Conservation (phyloP, 2,888 invertebrate genomes). For the Rotaria macrura region DNA sequence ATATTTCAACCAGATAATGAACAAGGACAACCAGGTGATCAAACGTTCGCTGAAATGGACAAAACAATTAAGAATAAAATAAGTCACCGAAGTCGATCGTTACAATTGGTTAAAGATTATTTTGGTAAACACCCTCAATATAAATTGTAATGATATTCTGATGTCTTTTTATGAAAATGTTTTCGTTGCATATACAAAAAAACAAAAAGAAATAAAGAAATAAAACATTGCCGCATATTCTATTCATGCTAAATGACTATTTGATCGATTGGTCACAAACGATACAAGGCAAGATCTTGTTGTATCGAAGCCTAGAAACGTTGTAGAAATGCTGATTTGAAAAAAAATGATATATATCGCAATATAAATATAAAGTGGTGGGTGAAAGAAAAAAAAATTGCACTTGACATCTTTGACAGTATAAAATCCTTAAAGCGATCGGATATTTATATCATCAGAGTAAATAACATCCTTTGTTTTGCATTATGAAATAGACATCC, state of each 20-base stretch:
- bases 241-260: background rate
- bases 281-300: background rate
- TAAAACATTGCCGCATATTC: background rate
- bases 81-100: slow-evolving; percentile 63
- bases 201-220: no score
- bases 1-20: slow-evolving; percentile 59
- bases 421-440: no score
- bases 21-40: slow-evolving; percentile 47
- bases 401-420: no score
- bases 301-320: background rate
- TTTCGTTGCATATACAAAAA: no score
- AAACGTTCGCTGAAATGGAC: slow-evolving; percentile 79
- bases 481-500: no score
- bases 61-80: slow-evolving; percentile 76
- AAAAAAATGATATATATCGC: background rate
- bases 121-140: background rate
- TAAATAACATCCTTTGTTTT: no score
- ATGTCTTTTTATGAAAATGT: background rate
- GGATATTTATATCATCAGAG: no score
- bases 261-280: background rate
- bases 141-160: background rate
- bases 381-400: background rate
- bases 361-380: background rate
- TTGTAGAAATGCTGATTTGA: background rate
- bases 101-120: background rate